Evolutionary conservation across 92 coral and sea anemone genomes (phyloP).

Genomic region (Phenganax subtilis): DNA sequence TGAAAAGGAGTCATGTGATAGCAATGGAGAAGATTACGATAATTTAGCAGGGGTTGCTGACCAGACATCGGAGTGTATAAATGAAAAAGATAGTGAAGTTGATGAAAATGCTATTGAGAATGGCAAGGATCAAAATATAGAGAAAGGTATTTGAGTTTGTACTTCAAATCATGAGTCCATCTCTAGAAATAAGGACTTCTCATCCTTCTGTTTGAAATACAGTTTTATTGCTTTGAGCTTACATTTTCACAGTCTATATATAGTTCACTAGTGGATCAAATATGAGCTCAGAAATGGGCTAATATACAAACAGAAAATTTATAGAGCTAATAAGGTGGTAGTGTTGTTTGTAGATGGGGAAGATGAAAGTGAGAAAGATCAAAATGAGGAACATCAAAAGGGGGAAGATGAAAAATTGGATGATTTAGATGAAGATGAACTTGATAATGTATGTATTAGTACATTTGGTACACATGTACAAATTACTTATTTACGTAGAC

Average conservation of each 20-base stretch:
- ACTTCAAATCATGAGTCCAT: background rate
- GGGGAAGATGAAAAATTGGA: constrained; percentile 55
- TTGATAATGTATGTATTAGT: constrained; percentile 60
- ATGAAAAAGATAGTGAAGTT: constrained; percentile 12
- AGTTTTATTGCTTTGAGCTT: background rate
- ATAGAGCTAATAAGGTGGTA: too few relatives aligned
- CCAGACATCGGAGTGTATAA: background rate
- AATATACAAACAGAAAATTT: too few relatives aligned
- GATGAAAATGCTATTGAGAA: background rate
- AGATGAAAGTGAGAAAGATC: constrained; percentile 22
- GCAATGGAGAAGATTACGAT: background rate
- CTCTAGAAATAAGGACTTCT: background rate
- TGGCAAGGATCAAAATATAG: background rate
- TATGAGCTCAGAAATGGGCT: too few relatives aligned
- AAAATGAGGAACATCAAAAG: constrained; percentile 45
- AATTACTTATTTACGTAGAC: too few relatives aligned
- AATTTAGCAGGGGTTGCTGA: background rate
- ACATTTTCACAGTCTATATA: background rate
- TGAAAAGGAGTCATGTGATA: background rate
- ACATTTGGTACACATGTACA: background rate
- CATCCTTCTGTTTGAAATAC: background rate
- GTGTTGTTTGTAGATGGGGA: constrained; percentile 35
- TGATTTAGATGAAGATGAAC: constrained; percentile 90
- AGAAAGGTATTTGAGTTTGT: background rate
- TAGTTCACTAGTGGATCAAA: too few relatives aligned